phyloP scores from a whole-genome alignment of 1,140 invertebrate genomes.

The Nomia melanderi region DNA sequence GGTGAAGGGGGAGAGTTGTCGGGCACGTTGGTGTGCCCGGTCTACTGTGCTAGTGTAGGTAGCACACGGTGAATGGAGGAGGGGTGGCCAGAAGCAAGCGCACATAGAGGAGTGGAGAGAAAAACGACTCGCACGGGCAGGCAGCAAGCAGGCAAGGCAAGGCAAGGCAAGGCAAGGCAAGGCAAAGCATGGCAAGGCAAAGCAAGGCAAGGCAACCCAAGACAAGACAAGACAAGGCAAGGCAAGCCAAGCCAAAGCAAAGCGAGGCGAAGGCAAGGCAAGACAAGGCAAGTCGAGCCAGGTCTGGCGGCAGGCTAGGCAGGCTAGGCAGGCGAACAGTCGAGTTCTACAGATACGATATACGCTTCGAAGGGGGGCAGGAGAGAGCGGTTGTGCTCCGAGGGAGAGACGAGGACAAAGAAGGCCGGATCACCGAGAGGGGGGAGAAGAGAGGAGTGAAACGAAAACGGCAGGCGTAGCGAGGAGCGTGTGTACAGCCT shows the following conservation, averaged over 20 bases:
- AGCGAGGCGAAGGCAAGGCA: background rate
- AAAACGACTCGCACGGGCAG: constrained; percentile 32
- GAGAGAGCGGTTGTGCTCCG: background rate
- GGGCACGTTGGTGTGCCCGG: constrained; percentile 10
- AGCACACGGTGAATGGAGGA: constrained; percentile 24
- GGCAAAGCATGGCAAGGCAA: too few relatives aligned
- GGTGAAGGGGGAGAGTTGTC: constrained; percentile 38
- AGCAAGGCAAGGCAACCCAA: too few relatives aligned
- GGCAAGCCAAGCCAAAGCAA: background rate
- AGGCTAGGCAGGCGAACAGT: constrained; percentile 17
- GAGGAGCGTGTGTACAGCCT: constrained; percentile 42
- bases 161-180: too few relatives aligned
- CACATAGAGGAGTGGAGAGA: constrained; percentile 38
- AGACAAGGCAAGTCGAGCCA: constrained; percentile 3
- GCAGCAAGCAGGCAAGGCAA: background rate
- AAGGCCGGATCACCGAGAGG: background rate
- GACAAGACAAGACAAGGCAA: too few relatives aligned
- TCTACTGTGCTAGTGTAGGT: constrained; percentile 19
- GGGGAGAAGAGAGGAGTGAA: constrained; percentile 28
- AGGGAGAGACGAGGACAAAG: constrained; percentile 14
- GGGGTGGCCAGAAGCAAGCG: constrained; percentile 28
- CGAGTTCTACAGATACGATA: constrained; percentile 21
- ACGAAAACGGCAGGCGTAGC: constrained; percentile 50
- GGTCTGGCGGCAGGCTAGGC: constrained; percentile 15
- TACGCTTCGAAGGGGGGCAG: constrained; percentile 25